Evolutionary conservation across 2,113 vertebrate species (phyloP), one percentile per base, ranked within the genome.

Genomic region (Dicerorhinus sumatrensis): DNA sequence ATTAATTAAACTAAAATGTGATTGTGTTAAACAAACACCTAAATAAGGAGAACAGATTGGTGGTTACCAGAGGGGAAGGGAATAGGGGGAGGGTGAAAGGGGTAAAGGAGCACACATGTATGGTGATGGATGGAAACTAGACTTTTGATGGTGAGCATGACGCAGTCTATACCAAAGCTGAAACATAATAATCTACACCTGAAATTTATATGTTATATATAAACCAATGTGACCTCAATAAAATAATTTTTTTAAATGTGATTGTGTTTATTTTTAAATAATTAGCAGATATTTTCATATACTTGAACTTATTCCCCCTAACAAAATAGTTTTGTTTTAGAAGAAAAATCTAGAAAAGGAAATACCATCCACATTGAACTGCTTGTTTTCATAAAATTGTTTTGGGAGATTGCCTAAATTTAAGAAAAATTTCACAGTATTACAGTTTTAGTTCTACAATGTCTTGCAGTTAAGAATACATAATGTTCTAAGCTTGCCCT

Each of bases 231-330:
- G 51, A 54, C 51, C 51, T 54, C 51, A 54, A 54, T 54, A 54
- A 54, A 54, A 54, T 54, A 54, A 54, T 54, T 54, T 54, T 54
- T 54, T 51, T n/a, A 81, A 81, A 75, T 63, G 10, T 2, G 3
- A 39, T 48, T 75, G 9, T 36, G 76, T 73, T 67, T 89, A 58
- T 76, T 62, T 91, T 77, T 84, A 88, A 92, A 96, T 60, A 62
- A 58, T 11, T 4, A 46, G 33, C 4, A 60, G 4, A 18, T n/a
- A 51, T 29, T 77, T 80, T 8, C 42, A 60, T 63, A 39, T 1
- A 21, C 9, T 86, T 75, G n/a, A 27, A 54, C 3, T 82, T 72
- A 65, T 13, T 33, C 80, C 14, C 5, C 0, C 33, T 62, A 69
- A 92, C 14, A 77, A 79, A 79, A 42, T 2, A 54, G 18, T 48